A percentile compares a stretch with the other conserved stretches of the same genome.
These are phyloP conservation scores for Halcyon senegalensis DNA, from an alignment of 2,113 vertebrate species.

Conservation along the genomic window DNA sequence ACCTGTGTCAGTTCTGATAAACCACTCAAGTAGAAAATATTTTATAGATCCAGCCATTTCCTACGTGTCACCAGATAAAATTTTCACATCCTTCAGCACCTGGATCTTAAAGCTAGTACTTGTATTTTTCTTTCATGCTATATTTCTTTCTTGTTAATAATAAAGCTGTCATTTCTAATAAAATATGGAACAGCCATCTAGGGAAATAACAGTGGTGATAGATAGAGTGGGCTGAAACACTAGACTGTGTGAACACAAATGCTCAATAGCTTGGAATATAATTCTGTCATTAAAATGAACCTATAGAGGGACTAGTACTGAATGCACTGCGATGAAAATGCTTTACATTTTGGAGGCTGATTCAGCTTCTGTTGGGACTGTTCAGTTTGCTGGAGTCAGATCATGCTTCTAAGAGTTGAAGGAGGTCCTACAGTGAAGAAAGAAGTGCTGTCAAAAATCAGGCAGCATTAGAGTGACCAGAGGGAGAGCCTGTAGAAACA, in stretches of 20 bases:
- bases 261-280: slow-evolving; percentile 56
- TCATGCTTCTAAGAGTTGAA: background rate
- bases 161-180: slow-evolving; percentile 80
- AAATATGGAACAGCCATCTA: slow-evolving; percentile 68
- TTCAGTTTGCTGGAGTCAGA: background rate
- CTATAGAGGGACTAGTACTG: background rate
- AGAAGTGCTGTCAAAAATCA: background rate
- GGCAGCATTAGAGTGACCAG: background rate
- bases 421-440: background rate
- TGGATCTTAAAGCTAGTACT: slow-evolving; percentile 53
- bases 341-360: background rate
- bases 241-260: slow-evolving; percentile 38
- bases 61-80: slow-evolving; percentile 34
- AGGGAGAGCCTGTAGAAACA: background rate
- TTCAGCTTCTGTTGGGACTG: background rate
- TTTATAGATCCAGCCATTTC: slow-evolving; percentile 55
- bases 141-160: slow-evolving; percentile 76
- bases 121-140: slow-evolving; percentile 53
- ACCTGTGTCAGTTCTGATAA: slow-evolving; percentile 72
- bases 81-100: slow-evolving; percentile 60
- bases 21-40: slow-evolving; percentile 45
- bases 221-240: slow-evolving; percentile 45
- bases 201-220: slow-evolving; percentile 73
- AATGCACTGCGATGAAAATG: background rate
- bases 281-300: slow-evolving; percentile 29